A percentile compares a stretch with the other conserved stretches of the same genome.
Evolutionary conservation across 2,113 vertebrate species (phyloP).

Genomic region (Echinops telfairi): DNA sequence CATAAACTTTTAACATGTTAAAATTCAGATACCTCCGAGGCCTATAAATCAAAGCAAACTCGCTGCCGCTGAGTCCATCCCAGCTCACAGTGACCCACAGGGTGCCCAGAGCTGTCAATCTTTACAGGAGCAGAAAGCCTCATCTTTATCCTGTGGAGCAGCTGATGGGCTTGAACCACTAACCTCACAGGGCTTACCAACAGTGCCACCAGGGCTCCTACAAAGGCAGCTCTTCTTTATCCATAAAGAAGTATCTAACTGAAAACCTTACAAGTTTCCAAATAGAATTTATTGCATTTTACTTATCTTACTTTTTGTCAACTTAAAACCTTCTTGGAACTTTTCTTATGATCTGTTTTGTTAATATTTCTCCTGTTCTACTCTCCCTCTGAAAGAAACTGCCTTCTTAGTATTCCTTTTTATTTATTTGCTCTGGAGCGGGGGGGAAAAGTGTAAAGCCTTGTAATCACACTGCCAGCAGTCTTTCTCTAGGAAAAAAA

Average conservation of each 20-base stretch:
- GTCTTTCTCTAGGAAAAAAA: conserved; percentile 22
- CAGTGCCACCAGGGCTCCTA: no score
- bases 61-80: no score
- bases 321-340: no score
- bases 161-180: no score
- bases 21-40: conserved; percentile 52
- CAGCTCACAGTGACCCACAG: no score
- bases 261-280: conserved; percentile 35
- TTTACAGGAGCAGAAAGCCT: no score
- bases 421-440: neutral
- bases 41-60: neutral
- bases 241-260: conserved; percentile 46
- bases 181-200: no score
- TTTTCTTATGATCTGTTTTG: neutral
- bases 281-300: conserved; percentile 33
- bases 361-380: conserved; percentile 20
- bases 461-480: neutral
- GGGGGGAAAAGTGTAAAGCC: conserved; percentile 6
- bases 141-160: no score
- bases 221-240: conserved; percentile 24
- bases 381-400: no score
- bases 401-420: no score
- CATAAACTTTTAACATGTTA: conserved; percentile 54
- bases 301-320: conserved; percentile 6
- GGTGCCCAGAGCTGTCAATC: no score